phyloP scores from a whole-genome alignment of 2,888 invertebrate genomes.

The Aspidapion aeneum region DNA sequence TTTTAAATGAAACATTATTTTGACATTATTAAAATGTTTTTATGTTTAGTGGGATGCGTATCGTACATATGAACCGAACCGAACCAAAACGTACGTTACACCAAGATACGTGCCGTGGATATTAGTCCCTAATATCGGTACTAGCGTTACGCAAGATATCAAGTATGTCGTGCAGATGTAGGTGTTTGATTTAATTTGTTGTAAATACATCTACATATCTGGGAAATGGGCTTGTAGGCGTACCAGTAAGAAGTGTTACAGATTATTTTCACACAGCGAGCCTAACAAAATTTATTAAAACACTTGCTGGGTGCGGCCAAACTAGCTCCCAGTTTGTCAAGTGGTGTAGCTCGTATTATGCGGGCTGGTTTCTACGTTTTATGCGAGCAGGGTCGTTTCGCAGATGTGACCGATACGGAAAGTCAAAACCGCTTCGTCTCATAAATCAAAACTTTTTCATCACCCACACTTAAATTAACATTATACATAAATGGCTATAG shows the following conservation, averaged over 20 bases:
- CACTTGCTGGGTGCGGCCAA: not conserved
- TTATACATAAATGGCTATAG: too few species aligned
- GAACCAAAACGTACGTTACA: too few species aligned
- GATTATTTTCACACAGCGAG: not conserved
- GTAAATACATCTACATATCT: too few species aligned
- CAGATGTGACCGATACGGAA: conserved; percentile 24
- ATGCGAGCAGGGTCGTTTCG: not conserved
- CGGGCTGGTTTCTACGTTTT: not conserved
- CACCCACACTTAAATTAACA: not conserved
- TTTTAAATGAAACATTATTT: too few species aligned
- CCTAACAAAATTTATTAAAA: not conserved
- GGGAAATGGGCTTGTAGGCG: not conserved
- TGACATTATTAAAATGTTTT: too few species aligned
- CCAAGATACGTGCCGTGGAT: too few species aligned
- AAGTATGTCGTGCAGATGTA: too few species aligned
- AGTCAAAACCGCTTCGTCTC: conserved; percentile 20
- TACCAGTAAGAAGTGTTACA: not conserved
- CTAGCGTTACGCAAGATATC: too few species aligned
- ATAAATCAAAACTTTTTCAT: conserved; percentile 24
- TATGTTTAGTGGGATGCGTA: too few species aligned
- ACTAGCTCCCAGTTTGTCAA: not conserved
- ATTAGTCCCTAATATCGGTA: too few species aligned
- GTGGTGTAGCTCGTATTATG: not conserved
- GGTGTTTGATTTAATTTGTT: too few species aligned
- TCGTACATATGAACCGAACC: too few species aligned